phyloP scores from a whole-genome alignment of 2,113 vertebrate species.

The Orcinus orca region DNA sequence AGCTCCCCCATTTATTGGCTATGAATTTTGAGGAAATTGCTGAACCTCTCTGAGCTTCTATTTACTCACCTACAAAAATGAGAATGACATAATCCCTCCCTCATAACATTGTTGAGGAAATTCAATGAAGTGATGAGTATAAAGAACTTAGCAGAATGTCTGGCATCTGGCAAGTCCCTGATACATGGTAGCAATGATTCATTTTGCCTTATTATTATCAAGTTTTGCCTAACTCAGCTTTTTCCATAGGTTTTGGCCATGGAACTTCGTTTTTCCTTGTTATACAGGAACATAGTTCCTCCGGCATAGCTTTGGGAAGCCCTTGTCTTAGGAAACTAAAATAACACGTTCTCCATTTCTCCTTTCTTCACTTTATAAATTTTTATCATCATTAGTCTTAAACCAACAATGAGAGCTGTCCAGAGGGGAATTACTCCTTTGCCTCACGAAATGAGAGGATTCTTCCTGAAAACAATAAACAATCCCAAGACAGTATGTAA shows the following conservation, averaged over 20 bases:
- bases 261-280: background rate
- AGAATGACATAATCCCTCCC: background rate
- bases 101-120: background rate
- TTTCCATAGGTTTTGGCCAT: background rate
- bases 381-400: background rate
- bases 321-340: background rate
- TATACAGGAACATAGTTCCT: background rate
- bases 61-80: background rate
- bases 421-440: background rate
- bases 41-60: background rate
- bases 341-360: background rate
- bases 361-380: background rate
- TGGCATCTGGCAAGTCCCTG: background rate
- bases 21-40: background rate
- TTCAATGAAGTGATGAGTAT: background rate
- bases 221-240: background rate
- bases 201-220: background rate
- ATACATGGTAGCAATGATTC: background rate
- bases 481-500: background rate
- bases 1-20: background rate
- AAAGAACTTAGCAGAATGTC: background rate
- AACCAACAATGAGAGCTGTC: background rate
- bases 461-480: background rate
- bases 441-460: background rate
- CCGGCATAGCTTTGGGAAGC: background rate